Evolutionary conservation across 1,140 invertebrate species (phyloP), one percentile per base, ranked within the genome.

Genomic region (Hormaphis cornu): DNA sequence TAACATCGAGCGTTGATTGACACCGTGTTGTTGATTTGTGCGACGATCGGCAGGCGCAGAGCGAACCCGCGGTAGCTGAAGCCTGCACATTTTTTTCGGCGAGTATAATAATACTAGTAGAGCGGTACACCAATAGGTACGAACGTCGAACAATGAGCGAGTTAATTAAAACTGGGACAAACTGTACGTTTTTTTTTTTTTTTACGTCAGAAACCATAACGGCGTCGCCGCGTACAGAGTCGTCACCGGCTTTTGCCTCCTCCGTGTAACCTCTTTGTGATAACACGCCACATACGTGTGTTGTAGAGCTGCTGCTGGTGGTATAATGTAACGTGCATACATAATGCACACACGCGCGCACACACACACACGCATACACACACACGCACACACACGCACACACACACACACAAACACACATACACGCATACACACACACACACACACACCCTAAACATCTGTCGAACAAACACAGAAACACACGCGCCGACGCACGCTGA

Each of bases 111-210:
- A 30, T 52, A 26, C 2, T n/a, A 52, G 7, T 3, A 26, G 22
- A 1, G 14, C 14, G 24, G 50, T 18, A 30, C n/a, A 30, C 26
- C 0, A 53, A 30, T 30, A 28, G 3, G 26, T 53, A 18, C 50
- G 26, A 30, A 18, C 28, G 5, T 5, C 7, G 5, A 56, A 56
- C 53, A 56, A 56, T 35, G 12, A 35, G 30, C 53, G 33, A 56
- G 53, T 56, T 56, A 56, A 56, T 56, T 56, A 22, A 56, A 54
- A 56, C n/a, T 35, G n/a, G 53, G 12, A 56, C 53, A 16, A 20
- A 54, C 28, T 35, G 9, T 18, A 20, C n/a, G 10, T 54, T 54
- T 18, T 26, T 54, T 53, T 28, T n/a, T 50, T 50, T 52, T 52
- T 30, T 28, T 3, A 18, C n/a, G 52, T 20, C 52, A 9, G 18